Evolutionary conservation across 2,888 invertebrate genomes (phyloP).

Genomic region (Drosophila eohydei): DNA sequence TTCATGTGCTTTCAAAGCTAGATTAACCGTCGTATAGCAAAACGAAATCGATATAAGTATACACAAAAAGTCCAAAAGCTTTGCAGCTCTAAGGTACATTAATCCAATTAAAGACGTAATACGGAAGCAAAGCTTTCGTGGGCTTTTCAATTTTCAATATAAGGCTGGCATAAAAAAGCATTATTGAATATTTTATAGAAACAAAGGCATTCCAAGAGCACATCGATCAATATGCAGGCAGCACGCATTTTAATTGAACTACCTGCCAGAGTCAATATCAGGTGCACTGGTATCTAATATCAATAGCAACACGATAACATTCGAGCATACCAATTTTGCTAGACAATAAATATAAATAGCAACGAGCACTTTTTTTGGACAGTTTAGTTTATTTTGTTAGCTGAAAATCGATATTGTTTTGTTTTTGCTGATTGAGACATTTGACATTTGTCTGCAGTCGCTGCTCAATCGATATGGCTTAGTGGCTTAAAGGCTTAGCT

Average conservation of each 20-base stretch:
- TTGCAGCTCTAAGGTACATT: slow-evolving; percentile 1
- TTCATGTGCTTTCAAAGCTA: neutral
- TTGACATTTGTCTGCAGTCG: slow-evolving; percentile 11
- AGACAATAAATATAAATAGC: slow-evolving; percentile 49
- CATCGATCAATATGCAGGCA: slow-evolving; percentile 35
- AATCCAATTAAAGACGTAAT: neutral
- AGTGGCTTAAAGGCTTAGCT: slow-evolving; percentile 38
- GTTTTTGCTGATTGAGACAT: neutral
- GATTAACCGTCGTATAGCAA: neutral
- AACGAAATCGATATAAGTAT: neutral
- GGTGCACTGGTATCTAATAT: slow-evolving; percentile 21
- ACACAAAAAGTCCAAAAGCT: neutral
- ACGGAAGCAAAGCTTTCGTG: neutral
- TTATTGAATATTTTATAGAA: neutral
- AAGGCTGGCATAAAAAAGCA: neutral
- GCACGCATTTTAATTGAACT: slow-evolving; percentile 31
- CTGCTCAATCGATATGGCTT: slow-evolving; percentile 34
- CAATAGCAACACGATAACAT: slow-evolving; percentile 33
- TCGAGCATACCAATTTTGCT: slow-evolving; percentile 36
- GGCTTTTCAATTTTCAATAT: slow-evolving; percentile 4
- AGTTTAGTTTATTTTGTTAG: slow-evolving; percentile 1
- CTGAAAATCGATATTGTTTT: slow-evolving; percentile 30
- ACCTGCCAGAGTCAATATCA: neutral
- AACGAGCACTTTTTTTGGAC: slow-evolving; percentile 3
- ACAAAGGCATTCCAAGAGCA: slow-evolving; percentile 30